Conservation (phyloP, 2,113 vertebrate species). For the Lycaon pictus region DNA sequence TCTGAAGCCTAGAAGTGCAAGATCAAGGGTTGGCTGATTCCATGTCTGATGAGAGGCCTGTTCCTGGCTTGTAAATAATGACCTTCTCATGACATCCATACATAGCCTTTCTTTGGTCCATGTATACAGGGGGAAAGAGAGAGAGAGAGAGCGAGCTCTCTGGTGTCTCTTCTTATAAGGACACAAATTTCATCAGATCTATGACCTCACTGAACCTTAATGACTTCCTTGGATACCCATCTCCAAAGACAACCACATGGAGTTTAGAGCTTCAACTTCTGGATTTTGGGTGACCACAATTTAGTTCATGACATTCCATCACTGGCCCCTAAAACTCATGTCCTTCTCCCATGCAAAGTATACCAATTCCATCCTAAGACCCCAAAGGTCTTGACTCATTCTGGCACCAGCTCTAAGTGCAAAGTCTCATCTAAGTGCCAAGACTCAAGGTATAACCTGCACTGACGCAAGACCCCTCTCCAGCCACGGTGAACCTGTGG, state of each 20-base stretch:
- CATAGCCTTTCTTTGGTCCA: fast-evolving
- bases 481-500: background rate
- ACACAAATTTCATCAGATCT: background rate
- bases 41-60: background rate
- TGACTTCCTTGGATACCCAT: background rate
- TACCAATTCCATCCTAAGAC: background rate
- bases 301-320: background rate
- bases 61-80: background rate
- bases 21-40: background rate
- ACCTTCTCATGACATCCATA: background rate
- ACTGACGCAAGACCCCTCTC: background rate
- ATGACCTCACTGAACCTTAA: background rate
- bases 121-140: background rate
- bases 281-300: background rate
- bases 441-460: background rate
- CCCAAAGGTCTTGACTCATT: background rate
- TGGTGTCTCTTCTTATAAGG: background rate
- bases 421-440: background rate
- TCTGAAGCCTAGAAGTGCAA: background rate
- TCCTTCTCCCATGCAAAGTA: background rate
- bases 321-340: background rate
- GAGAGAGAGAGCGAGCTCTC: background rate
- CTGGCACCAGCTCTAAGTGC: background rate
- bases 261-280: background rate
- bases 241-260: background rate